Base-by-base conservation (phyloP, 2,113 vertebrate species). In the Dunckerocampus dactyliophorus region DNA sequence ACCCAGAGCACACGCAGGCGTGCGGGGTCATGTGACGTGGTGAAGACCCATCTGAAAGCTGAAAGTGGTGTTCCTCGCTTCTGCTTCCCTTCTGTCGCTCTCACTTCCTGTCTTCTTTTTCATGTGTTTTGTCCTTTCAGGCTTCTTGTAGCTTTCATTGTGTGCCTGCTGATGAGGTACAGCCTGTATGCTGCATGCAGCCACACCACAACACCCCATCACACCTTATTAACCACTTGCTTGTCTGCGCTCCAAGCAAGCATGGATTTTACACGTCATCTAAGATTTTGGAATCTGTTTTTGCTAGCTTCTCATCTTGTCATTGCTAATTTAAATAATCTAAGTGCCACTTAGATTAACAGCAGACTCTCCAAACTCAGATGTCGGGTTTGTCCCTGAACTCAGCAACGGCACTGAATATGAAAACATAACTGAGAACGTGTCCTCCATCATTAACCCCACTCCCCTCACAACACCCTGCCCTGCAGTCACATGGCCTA, bases 141-240 rank as follows among this genome's bases (percentile, higher is more conserved):
- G 84, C 83, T 58, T 89, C 82, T 85, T 85, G 90, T 89, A 90
- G 88, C 88, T 79, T 81, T 89, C 88, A 85, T 62, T 89, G 59
- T 75, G 20, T 70, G 34, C 88, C 90, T 67, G 73, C 85, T 75
- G 82, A 89, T 70, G 86, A 92, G 90, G 90, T 92, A 92, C 85
- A 89, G 67, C 66, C 43, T 60, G 65, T 79, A 77, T 34, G 31
- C 31, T 34, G 81, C 88, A 85, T 87, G 75, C 39, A 4, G 39
- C 39, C 39, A 73, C 82, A 76, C 72, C 67, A 13, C 76, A 45
- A 63, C 74, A 66, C 77, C 60, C 67, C 65, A 59, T 34, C 45
- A 42, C 67, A 55, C 62, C 55, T 56, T 55, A 54, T 60, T 59
- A 10, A 10, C 17, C 71, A 71, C 54, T 20, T 50, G 50, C 21